phyloP scores from a whole-genome alignment of 2,797 vertebrate genomes.

The Kryptolebias ocellatus region DNA sequence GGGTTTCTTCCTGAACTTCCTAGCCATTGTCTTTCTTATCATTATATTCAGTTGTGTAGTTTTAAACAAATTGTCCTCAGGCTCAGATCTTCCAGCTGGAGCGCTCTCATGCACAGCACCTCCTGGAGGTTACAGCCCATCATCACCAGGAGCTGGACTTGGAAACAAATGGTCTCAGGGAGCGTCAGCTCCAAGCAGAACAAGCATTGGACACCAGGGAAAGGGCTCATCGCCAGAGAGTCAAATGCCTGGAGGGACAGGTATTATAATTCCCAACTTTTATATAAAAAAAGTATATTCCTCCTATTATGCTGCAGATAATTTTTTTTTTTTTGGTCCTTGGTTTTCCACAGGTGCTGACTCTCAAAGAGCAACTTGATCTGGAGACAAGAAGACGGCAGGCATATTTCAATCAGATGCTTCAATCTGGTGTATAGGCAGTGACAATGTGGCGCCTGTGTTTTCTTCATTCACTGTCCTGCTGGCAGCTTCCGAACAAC shows the following conservation, averaged over 20 bases:
- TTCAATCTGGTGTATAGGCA: constrained; percentile 63
- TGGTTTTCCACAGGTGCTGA: constrained; percentile 71
- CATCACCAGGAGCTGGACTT: constrained; percentile 79
- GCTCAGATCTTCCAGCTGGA: constrained; percentile 76
- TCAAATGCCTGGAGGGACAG: constrained; percentile 83
- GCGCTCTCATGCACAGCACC: constrained; percentile 75
- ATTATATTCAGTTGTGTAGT: constrained; percentile 22
- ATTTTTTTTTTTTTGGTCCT: background rate
- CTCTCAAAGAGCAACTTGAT: constrained; percentile 82
- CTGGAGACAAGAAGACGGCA: constrained; percentile 73
- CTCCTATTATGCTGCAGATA: background rate
- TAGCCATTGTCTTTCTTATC: background rate
- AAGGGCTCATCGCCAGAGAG: constrained; percentile 75
- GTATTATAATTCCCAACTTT: constrained; percentile 46
- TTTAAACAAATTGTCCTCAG: constrained; percentile 61
- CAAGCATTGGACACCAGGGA: constrained; percentile 71
- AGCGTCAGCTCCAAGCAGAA: constrained; percentile 76
- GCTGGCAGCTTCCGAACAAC: constrained; percentile 57
- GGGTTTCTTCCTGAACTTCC: background rate
- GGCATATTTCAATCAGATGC: constrained; percentile 71
- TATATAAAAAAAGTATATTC: background rate
- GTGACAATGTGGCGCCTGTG: constrained; percentile 54
- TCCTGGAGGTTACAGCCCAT: constrained; percentile 76
- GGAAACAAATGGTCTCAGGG: constrained; percentile 71
- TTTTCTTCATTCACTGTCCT: constrained; percentile 45